Base-by-base conservation (phyloP, 2,797 vertebrate genomes). In the Lagodon rhomboides region DNA sequence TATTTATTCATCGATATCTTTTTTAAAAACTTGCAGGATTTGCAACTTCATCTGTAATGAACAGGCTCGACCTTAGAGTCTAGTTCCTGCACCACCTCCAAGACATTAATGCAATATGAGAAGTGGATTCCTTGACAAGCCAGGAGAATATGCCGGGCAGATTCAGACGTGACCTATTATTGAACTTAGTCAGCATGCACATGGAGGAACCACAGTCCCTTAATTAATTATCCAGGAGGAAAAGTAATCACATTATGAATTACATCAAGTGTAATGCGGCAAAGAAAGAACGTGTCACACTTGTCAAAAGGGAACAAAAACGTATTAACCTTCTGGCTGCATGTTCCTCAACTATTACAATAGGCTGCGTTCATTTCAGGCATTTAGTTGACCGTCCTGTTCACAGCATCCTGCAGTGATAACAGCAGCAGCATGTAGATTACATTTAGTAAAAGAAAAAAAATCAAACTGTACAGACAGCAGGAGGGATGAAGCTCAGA, bases 281-380 rank as follows among this genome's bases (percentile, higher is more conserved):
- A 49, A 55, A 55, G 17, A 47, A 27, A 59, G 60, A 54, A 27
- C 5, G 2, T 3, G 49, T 30, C 47, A 41, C 50, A 43, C 20
- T 55, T 71, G 47, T 60, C 67, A 47, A 59, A 68, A 34, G 64
- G 50, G 41, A 67, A 70, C 30, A 62, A 38, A 51, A 64, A 67
- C 3, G 0, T 16, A 79, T 76, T 75, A 76, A 84, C 72, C 68
- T 68, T 23, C 27, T 12, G 51, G 44, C 22, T 49, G 23, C 20
- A 20, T 25, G 16, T 47, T 34, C 55, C 27, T 55, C 16, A 30
- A 16, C 38, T 13, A 16, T 79, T 67, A 25, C 11, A 79, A n/a
- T 16, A 10, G 34, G 15, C 18, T 18, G 3, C 18, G 55, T 59
- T 72, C 3, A 67, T 51, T 50, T 18, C 50, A 59, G 53, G 16